A percentile compares a stretch with the other conserved stretches of the same genome.
Evolutionary conservation across 2,113 vertebrate species (phyloP).

Genomic region (Coturnix japonica): DNA sequence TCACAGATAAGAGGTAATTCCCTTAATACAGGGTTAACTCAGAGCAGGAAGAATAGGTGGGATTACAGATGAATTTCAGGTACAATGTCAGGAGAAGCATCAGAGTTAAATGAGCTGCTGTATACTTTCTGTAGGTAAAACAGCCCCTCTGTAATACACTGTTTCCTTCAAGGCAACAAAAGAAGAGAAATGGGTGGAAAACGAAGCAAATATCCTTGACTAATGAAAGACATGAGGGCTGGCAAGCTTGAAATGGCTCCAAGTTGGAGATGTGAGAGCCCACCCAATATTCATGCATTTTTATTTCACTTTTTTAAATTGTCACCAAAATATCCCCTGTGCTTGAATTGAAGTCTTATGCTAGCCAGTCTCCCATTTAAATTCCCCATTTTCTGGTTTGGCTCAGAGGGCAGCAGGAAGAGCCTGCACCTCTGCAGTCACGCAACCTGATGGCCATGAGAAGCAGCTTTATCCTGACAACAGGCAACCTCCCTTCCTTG

Average conservation of each 20-base stretch:
- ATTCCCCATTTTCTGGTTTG: background rate
- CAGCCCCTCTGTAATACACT: background rate
- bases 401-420: background rate
- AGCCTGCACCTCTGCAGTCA: background rate
- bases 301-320: background rate
- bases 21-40: background rate
- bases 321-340: background rate
- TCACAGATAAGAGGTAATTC: background rate
- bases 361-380: background rate
- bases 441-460: fast-evolving
- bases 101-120: background rate
- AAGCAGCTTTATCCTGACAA: background rate
- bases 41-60: background rate
- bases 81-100: background rate
- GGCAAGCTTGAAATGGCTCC: background rate
- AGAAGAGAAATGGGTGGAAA: conserved; percentile 24
- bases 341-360: background rate
- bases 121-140: background rate
- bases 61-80: background rate
- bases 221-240: background rate
- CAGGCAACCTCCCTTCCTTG: background rate
- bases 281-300: background rate
- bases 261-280: background rate
- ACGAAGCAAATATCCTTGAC: background rate
- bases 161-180: conserved; percentile 21